Percentiles rank a stretch among this genome's conserved stretches.
phyloP scores from a whole-genome alignment of 1,140 invertebrate genomes.

The Diorhabda carinulata region DNA sequence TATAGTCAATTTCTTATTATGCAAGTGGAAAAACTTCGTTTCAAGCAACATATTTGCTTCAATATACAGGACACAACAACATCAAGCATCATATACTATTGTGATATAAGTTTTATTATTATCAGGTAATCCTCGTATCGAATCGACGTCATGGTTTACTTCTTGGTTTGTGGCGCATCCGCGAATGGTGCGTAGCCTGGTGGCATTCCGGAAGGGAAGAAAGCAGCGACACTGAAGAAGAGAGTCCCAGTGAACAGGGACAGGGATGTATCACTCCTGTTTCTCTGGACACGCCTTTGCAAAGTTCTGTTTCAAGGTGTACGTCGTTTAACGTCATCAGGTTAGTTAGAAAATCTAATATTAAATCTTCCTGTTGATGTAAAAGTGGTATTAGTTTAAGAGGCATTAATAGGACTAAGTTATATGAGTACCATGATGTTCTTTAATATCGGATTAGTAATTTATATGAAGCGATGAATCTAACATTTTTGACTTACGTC shows the following conservation, averaged over 20 bases:
- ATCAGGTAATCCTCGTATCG: conserved; percentile 3
- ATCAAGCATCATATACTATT: too few relatives aligned
- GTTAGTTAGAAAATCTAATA: conserved; percentile 26
- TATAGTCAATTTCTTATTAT: too few relatives aligned
- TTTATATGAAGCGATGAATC: too few relatives aligned
- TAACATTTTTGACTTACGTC: too few relatives aligned
- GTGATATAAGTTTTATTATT: not conserved
- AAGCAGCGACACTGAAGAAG: conserved; percentile 69
- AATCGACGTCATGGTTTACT: conserved; percentile 33
- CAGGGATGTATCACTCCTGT: conserved; percentile 76
- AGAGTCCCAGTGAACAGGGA: conserved; percentile 61
- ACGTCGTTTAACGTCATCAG: conserved; percentile 77
- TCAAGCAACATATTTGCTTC: too few relatives aligned
- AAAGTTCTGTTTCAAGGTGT: conserved; percentile 75
- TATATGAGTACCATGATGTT: too few relatives aligned
- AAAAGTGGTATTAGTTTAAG: too few relatives aligned
- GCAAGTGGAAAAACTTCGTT: too few relatives aligned
- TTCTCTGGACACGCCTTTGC: conserved; percentile 79
- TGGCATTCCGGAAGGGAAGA: conserved; percentile 80
- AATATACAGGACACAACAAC: too few relatives aligned
- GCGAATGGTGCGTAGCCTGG: conserved; percentile 79
- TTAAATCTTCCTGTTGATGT: too few relatives aligned
- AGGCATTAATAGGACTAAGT: too few relatives aligned
- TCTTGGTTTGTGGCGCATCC: conserved; percentile 48
- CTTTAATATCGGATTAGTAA: too few relatives aligned